Conservation (phyloP, 2,797 vertebrate species). For the Lepilemur septentrionalis region DNA sequence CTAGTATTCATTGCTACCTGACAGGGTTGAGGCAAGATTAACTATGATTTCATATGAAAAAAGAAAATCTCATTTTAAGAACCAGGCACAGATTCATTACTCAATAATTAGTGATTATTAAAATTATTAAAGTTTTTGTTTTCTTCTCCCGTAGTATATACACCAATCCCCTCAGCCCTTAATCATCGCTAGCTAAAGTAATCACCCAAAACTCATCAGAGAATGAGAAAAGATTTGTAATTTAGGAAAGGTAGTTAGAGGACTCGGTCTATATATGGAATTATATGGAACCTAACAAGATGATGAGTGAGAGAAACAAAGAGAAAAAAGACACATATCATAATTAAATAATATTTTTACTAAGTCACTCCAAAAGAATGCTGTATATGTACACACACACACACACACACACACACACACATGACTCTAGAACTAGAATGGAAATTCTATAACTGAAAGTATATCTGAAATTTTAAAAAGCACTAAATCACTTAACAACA, state of each 20-base stretch:
- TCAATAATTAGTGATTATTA: not conserved
- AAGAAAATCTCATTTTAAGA: not conserved
- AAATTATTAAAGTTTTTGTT: not conserved
- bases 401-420: too few species aligned
- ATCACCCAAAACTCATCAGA: not conserved
- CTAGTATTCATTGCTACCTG: not conserved
- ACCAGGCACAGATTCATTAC: not conserved
- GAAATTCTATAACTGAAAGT: not conserved
- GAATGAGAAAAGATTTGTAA: not conserved
- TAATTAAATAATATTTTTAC: not conserved
- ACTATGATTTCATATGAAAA: not conserved
- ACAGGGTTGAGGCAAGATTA: not conserved
- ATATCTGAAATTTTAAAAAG: not conserved
- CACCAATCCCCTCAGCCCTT: not conserved
- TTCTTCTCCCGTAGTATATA: not conserved
- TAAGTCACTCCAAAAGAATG: slow-evolving; percentile 30
- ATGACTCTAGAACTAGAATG: not conserved
- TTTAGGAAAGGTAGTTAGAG: not conserved
- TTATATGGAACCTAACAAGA: not conserved
- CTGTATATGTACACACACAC: too few species aligned
- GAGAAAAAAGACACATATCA: not conserved
- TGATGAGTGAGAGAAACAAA: not conserved
- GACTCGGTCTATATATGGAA: not conserved
- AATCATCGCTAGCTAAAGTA: not conserved
- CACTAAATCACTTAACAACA: not conserved